These are phyloP conservation scores for Hemiscyllium ocellatum DNA, from an alignment of 2,113 vertebrate genomes.

Conservation along the genomic window DNA sequence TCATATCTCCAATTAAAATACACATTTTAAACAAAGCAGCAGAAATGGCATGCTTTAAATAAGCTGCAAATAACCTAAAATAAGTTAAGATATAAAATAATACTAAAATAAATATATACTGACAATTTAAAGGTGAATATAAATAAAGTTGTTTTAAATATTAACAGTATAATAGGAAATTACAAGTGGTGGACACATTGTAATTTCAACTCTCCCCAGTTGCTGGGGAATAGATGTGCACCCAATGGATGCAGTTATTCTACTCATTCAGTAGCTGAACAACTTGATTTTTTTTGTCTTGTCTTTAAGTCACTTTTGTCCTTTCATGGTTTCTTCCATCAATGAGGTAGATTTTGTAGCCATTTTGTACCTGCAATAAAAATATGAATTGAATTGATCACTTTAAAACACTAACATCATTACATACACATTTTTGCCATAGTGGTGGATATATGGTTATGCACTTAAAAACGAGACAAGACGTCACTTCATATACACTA, in stretches of 20 bases:
- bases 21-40: constrained; percentile 30
- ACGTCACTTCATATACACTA: not conserved
- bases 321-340: constrained; percentile 31
- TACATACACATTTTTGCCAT: not conserved
- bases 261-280: constrained; percentile 13
- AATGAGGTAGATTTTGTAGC: constrained; percentile 28
- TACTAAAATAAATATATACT: constrained; percentile 37
- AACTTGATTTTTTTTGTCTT: constrained; percentile 10
- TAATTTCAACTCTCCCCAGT: constrained; percentile 23
- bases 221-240: constrained; percentile 23
- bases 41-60: constrained; percentile 34
- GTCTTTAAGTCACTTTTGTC: not conserved
- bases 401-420: not conserved
- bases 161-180: constrained; percentile 19
- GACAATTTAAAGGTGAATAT: constrained; percentile 32
- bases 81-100: constrained; percentile 37
- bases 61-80: constrained; percentile 32
- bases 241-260: constrained; percentile 30
- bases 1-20: not conserved
- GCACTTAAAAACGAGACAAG: not conserved
- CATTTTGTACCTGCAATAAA: constrained; percentile 26
- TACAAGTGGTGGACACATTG: not conserved
- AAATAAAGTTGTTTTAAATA: constrained; percentile 37
- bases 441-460: not conserved
- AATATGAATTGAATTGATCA: not conserved